Percentiles rank a stretch among this genome's conserved stretches.
Conservation (phyloP, 2,113 vertebrate species). For the Oreochromis aureus region DNA sequence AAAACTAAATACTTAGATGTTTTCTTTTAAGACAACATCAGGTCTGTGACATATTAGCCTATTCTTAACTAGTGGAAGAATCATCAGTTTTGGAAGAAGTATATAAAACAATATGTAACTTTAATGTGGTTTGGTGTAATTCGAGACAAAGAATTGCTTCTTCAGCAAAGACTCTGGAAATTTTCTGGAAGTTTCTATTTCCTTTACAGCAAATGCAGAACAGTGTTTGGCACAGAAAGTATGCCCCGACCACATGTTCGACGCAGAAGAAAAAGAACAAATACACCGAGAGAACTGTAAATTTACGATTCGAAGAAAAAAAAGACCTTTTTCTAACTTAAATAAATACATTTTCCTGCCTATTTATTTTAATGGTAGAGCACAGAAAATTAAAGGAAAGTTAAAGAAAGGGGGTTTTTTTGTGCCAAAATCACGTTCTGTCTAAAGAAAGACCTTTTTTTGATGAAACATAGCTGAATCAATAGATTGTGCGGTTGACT, state of each 20-base stretch:
- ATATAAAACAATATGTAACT: conserved; percentile 26
- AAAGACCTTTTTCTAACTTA: neutral
- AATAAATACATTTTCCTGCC: neutral
- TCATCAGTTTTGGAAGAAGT: neutral
- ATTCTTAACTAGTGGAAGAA: neutral
- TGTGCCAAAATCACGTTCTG: neutral
- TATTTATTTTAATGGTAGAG: neutral
- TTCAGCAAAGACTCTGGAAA: neutral
- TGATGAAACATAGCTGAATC: neutral
- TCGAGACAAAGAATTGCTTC: neutral
- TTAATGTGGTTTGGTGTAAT: neutral
- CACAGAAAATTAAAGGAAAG: neutral
- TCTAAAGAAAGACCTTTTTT: neutral
- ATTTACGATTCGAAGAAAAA: neutral
- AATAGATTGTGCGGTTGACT: neutral
- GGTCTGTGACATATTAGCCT: neutral
- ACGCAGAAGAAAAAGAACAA: neutral
- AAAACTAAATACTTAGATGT: neutral
- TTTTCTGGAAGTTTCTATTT: conserved; percentile 27
- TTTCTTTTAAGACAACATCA: neutral
- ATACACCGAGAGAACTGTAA: neutral
- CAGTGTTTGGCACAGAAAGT: neutral
- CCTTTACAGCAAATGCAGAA: neutral
- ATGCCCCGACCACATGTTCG: neutral
- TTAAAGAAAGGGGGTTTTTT: neutral